Conservation (phyloP, 2,797 vertebrate species). For the Oreonectes daqikongensis region DNA sequence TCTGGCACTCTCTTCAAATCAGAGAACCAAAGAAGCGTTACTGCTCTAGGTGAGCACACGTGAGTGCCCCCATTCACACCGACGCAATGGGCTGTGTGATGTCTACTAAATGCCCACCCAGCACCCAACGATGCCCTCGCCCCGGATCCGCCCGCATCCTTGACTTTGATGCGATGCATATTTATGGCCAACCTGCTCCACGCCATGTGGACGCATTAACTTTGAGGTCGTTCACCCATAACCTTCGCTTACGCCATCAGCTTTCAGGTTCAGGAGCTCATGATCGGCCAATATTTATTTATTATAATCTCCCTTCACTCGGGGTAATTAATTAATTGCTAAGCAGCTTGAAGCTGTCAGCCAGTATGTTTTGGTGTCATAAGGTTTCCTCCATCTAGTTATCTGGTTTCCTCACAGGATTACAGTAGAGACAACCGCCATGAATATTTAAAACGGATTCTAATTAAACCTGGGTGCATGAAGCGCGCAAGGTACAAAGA, state of each 20-base stretch:
- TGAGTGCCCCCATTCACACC: slow-evolving; percentile 43
- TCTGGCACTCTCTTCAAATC: slow-evolving; percentile 20
- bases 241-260: slow-evolving; percentile 42
- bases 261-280: slow-evolving; percentile 55
- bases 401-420: slow-evolving; percentile 65
- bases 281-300: slow-evolving; percentile 57
- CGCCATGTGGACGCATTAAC: slow-evolving; percentile 54
- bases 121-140: slow-evolving; percentile 33
- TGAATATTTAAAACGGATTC: slow-evolving; percentile 68
- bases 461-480: slow-evolving; percentile 66
- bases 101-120: slow-evolving; percentile 51
- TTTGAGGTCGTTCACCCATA: slow-evolving; percentile 45
- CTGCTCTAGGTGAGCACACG: neutral
- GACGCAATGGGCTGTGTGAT: slow-evolving; percentile 58
- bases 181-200: slow-evolving; percentile 54
- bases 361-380: slow-evolving; percentile 61
- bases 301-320: slow-evolving; percentile 50
- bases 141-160: slow-evolving; percentile 33
- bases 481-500: slow-evolving; percentile 50
- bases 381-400: slow-evolving; percentile 60
- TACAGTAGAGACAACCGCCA: slow-evolving; percentile 61
- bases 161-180: slow-evolving; percentile 57
- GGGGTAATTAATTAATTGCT: slow-evolving; percentile 66
- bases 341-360: slow-evolving; percentile 67
- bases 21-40: neutral